Percentiles rank a stretch among this genome's conserved stretches.
These are phyloP conservation scores for Oenanthe oenanthe DNA, from an alignment of 2,113 vertebrate genomes.

Conservation along the genomic window DNA sequence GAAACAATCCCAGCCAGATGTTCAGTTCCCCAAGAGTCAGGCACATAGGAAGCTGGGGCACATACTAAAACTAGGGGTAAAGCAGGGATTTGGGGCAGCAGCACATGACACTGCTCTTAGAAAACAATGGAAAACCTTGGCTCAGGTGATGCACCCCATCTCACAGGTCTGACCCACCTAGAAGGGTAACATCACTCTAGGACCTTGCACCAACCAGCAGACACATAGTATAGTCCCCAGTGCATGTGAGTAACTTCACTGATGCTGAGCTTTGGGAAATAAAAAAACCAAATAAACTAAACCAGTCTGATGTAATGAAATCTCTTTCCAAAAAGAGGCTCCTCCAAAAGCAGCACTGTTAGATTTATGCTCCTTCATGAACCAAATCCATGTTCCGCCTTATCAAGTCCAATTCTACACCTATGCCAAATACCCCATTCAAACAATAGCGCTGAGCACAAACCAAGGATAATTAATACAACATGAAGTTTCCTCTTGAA, in stretches of 20 bases:
- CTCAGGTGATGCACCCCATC: not conserved
- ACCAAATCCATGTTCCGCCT: not conserved
- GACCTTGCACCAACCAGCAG: not conserved
- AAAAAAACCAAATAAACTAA: not conserved
- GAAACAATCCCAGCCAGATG: not conserved
- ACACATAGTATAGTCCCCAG: not conserved
- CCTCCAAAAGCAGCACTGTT: not conserved
- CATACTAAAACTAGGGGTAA: not conserved
- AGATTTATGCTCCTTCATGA: not conserved
- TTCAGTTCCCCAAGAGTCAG: not conserved
- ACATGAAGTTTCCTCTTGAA: fast-evolving
- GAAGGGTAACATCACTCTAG: fast-evolving
- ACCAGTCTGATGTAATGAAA: not conserved
- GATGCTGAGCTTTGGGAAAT: not conserved
- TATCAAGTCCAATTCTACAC: not conserved
- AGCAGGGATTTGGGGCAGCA: not conserved
- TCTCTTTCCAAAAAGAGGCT: not conserved
- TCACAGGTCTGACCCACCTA: not conserved
- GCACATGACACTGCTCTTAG: not conserved
- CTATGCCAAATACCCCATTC: not conserved
- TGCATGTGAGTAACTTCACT: not conserved
- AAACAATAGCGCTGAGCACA: not conserved
- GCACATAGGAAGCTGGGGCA: not conserved
- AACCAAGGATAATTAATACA: not conserved
- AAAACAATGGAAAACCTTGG: not conserved